Conservation (phyloP, 1,140 invertebrate genomes). For the Pogonognathellus flavescens region DNA sequence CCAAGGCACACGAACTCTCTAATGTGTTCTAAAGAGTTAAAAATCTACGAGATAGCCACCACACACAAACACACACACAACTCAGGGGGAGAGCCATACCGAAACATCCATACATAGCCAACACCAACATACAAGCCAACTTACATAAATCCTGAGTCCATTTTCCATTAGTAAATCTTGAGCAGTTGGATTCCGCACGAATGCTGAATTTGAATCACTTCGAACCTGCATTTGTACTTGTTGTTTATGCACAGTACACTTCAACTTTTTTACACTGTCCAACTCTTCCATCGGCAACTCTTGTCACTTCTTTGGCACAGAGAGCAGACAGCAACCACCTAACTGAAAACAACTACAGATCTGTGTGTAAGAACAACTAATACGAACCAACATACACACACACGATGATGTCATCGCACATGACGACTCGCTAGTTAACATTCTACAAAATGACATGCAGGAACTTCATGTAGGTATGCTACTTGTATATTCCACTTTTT, state of each 20-base stretch:
- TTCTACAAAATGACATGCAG: no score
- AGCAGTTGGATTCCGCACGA: conserved; percentile 34
- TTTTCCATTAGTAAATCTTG: conserved; percentile 40
- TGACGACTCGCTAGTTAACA: no score
- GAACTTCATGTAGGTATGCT: not conserved
- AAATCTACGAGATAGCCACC: conserved; percentile 7
- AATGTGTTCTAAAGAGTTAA: conserved; percentile 36
- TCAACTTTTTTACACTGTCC: not conserved
- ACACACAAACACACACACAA: not conserved
- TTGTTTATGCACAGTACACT: no score
- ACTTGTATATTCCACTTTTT: not conserved
- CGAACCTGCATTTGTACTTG: not conserved
- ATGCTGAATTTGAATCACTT: conserved; percentile 13
- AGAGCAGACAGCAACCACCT: no score
- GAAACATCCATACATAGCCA: not conserved
- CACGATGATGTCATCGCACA: no score
- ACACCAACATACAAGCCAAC: not conserved
- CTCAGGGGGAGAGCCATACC: not conserved
- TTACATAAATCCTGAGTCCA: conserved; percentile 42
- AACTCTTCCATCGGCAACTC: not conserved
- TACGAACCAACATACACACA: no score
- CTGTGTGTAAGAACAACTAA: no score
- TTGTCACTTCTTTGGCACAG: not conserved
- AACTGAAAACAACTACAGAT: no score
- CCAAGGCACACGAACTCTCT: conserved; percentile 29